A percentile compares a stretch with the other conserved stretches of the same genome.
Conservation (phyloP, 2,113 vertebrate species). For the Opisthocomus hoazin region DNA sequence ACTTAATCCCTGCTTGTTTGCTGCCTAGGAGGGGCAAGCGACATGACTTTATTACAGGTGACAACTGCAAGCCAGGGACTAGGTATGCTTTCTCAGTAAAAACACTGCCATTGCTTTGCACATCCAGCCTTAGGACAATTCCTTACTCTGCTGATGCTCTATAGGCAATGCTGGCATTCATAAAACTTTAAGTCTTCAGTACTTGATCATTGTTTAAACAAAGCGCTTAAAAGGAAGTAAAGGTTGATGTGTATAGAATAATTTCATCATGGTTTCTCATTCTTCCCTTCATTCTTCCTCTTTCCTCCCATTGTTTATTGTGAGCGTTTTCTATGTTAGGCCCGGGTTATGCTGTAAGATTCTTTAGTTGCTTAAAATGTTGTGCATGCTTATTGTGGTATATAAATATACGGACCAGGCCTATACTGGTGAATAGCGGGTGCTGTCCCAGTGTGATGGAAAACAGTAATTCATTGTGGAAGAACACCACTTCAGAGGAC, state of each 20-base stretch:
- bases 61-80: not conserved
- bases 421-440: not conserved
- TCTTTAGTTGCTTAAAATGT: not conserved
- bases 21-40: not conserved
- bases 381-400: not conserved
- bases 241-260: not conserved
- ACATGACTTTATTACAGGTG: not conserved
- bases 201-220: conserved; percentile 2
- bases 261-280: not conserved
- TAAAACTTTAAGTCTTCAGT: not conserved
- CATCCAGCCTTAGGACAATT: not conserved
- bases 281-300: conserved; percentile 33
- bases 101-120: not conserved
- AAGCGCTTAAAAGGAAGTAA: conserved; percentile 27
- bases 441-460: not conserved
- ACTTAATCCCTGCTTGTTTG: not conserved
- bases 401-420: not conserved
- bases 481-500: not conserved
- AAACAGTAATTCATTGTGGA: not conserved
- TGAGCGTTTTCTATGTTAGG: not conserved
- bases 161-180: not conserved
- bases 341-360: not conserved
- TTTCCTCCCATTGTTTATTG: conserved; percentile 55
- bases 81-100: not conserved
- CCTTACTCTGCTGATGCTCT: not conserved